A percentile compares a stretch with the other conserved stretches of the same genome.
These are phyloP conservation scores for Horisme vitalbata DNA, from an alignment of 2,888 invertebrate species.

Conservation along the genomic window DNA sequence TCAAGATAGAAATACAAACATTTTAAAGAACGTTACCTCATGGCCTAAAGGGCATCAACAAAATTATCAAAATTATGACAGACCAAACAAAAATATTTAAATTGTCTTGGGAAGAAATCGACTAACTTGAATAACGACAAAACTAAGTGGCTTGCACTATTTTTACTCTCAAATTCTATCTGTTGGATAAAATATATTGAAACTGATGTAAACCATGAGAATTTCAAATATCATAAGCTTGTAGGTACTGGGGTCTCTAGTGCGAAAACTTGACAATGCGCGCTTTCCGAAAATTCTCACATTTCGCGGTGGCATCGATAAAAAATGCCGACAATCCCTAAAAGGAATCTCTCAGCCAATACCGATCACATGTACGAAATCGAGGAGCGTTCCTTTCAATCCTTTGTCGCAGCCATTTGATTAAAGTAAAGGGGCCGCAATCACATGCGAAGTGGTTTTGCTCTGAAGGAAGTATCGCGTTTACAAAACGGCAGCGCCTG, in stretches of 20 bases:
- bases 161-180: no score
- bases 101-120: no score
- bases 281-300: conserved; percentile 32
- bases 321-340: conserved; percentile 67
- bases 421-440: conserved; percentile 79
- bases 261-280: conserved; percentile 40
- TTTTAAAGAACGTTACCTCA: conserved; percentile 28
- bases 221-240: neutral
- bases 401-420: conserved; percentile 80
- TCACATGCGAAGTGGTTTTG: conserved; percentile 71
- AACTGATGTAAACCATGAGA: neutral
- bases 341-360: conserved; percentile 71
- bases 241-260: conserved; percentile 33
- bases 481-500: conserved; percentile 79
- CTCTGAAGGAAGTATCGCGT: conserved; percentile 81
- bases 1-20: conserved; percentile 45
- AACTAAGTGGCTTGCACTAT: no score
- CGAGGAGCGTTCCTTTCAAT: conserved; percentile 75
- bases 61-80: neutral
- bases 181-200: neutral
- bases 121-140: no score
- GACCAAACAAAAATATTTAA: neutral
- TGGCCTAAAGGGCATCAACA: conserved; percentile 53
- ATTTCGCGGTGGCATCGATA: conserved; percentile 42
- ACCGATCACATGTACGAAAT: conserved; percentile 74